These are phyloP conservation scores for Balanococcus diminutus DNA, from an alignment of 2,888 invertebrate species.

Conservation along the genomic window DNA sequence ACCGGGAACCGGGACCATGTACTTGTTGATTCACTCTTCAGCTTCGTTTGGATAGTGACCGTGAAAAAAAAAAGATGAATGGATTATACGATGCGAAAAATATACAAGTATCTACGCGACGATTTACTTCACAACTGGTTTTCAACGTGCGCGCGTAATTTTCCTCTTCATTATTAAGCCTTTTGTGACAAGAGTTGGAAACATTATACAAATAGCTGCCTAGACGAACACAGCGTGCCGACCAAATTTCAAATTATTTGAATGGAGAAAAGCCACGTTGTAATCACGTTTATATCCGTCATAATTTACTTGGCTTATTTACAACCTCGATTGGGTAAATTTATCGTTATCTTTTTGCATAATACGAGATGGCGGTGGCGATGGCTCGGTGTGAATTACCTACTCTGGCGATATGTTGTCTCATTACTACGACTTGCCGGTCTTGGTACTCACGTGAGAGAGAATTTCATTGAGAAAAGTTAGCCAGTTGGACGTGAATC, in stretches of 20 bases:
- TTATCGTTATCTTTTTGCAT: constrained; percentile 7
- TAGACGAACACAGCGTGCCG: too few species aligned
- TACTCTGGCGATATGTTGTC: neutral
- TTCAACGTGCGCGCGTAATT: neutral
- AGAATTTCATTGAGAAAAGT: neutral
- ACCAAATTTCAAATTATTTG: neutral
- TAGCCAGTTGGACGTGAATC: neutral
- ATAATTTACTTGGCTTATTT: neutral
- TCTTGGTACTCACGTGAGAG: neutral
- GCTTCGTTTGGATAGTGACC: neutral
- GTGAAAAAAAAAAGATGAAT: constrained; percentile 40
- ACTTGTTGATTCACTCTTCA: neutral
- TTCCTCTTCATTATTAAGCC: neutral
- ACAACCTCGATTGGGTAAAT: neutral
- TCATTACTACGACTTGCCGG: neutral
- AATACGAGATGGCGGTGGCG: neutral
- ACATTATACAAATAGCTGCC: too few species aligned
- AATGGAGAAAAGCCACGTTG: neutral
- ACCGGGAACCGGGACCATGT: neutral
- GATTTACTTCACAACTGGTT: constrained; percentile 15
- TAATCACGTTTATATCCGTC: neutral
- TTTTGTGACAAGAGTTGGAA: neutral
- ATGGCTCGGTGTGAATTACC: neutral
- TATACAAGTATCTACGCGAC: neutral
- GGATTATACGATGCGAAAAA: constrained; percentile 8